Conservation (phyloP, 2,797 vertebrate species). For the Pseudopleuronectes americanus region DNA sequence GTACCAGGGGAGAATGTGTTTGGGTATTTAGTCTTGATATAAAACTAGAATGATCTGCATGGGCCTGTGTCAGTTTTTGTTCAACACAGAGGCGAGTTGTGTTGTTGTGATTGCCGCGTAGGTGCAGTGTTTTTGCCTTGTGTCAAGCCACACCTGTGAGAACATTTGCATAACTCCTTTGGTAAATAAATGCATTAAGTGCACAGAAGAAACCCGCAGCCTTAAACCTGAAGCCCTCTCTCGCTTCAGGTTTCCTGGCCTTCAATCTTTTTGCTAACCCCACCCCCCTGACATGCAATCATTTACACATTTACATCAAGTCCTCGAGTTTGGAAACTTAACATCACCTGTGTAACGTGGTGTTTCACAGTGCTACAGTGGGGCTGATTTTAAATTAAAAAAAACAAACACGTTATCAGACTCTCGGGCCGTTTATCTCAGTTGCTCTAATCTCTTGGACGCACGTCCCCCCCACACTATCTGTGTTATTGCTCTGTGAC, state of each 20-base stretch:
- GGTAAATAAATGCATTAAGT: constrained; percentile 22
- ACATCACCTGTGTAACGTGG: not conserved
- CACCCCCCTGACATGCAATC: too few species aligned
- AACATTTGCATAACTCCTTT: constrained; percentile 20
- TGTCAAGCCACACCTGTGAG: constrained; percentile 1
- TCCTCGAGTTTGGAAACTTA: not conserved
- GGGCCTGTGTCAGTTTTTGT: too few species aligned
- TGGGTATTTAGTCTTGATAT: not conserved
- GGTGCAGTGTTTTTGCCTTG: constrained; percentile 1
- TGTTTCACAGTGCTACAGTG: constrained; percentile 6
- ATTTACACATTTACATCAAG: not conserved
- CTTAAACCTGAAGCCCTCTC: constrained; percentile 37
- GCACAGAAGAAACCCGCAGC: not conserved
- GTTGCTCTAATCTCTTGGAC: constrained; percentile 32
- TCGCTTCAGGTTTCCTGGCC: too few species aligned
- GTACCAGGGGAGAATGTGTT: too few species aligned
- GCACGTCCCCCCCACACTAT: constrained; percentile 29
- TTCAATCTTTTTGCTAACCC: too few species aligned
- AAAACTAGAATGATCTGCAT: not conserved
- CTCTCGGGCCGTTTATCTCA: constrained; percentile 31
- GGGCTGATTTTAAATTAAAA: not conserved
- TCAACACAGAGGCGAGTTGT: not conserved
- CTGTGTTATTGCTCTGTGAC: constrained; percentile 39
- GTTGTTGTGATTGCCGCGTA: not conserved
- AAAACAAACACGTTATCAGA: constrained; percentile 2